A percentile compares a stretch with the other conserved stretches of the same genome.
phyloP scores from a whole-genome alignment of 1,140 invertebrate genomes.

The Melipona quadrifasciata region DNA sequence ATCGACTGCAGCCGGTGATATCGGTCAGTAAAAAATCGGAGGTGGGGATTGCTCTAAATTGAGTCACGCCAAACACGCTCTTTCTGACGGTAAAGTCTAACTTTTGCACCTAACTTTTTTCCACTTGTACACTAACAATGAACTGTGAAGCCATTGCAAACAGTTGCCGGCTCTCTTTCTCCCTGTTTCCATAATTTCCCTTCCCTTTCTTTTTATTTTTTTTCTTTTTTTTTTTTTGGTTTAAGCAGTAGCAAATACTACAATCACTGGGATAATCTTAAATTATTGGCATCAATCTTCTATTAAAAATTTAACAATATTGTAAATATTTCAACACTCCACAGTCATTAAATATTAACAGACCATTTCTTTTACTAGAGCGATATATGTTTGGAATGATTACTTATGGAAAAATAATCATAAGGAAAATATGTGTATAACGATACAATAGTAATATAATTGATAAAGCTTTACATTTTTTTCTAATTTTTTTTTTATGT shows the following conservation, averaged over 20 bases:
- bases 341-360: neutral
- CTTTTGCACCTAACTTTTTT: slow-evolving; percentile 66
- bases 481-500: neutral
- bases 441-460: neutral
- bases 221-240: neutral
- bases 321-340: neutral
- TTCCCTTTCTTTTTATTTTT: slow-evolving; percentile 1
- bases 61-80: slow-evolving; percentile 68
- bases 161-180: slow-evolving; percentile 51
- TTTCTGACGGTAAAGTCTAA: slow-evolving; percentile 66
- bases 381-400: neutral
- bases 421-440: neutral
- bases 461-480: neutral
- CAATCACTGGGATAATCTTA: neutral
- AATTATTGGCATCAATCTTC: neutral
- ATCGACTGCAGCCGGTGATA: slow-evolving; percentile 76
- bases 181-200: slow-evolving; percentile 32
- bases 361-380: neutral
- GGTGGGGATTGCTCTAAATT: slow-evolving; percentile 68
- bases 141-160: slow-evolving; percentile 5
- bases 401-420: neutral
- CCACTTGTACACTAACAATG: slow-evolving; percentile 51
- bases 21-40: slow-evolving; percentile 75
- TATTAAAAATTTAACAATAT: neutral
- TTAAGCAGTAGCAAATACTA: neutral